Percentiles rank a stretch among this genome's conserved stretches.
phyloP scores from a whole-genome alignment of 1,140 invertebrate genomes.

The Brachionus sp. region DNA sequence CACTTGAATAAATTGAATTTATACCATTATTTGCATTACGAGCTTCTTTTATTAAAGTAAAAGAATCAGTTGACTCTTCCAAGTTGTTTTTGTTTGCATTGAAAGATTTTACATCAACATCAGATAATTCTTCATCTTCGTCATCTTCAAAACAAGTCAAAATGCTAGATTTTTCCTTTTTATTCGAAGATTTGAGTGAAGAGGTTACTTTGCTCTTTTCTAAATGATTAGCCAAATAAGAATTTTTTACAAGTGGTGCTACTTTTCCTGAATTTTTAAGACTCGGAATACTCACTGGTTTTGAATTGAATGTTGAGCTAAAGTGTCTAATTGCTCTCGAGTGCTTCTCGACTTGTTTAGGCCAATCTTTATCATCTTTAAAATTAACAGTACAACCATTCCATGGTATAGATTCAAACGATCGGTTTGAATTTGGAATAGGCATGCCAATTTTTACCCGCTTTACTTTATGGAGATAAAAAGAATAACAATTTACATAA shows the following conservation, averaged over 20 bases:
- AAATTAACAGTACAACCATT: conserved; percentile 32
- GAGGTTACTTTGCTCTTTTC: not conserved
- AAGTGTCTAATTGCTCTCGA: conserved; percentile 23
- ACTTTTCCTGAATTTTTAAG: not conserved
- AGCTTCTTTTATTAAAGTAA: not conserved
- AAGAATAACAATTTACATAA: conserved; percentile 13
- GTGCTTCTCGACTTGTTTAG: conserved; percentile 37
- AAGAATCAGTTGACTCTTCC: not conserved
- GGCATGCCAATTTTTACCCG: conserved; percentile 40
- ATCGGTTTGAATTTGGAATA: conserved; percentile 26
- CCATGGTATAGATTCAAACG: conserved; percentile 38
- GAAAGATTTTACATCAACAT: not conserved
- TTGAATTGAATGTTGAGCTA: conserved; percentile 9
- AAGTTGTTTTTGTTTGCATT: not conserved
- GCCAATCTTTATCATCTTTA: conserved; percentile 11
- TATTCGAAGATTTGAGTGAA: not conserved
- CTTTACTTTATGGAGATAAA: conserved; percentile 34
- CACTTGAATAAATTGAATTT: not conserved
- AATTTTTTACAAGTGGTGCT: not conserved
- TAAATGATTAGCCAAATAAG: conserved; percentile 10
- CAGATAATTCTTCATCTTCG: not conserved
- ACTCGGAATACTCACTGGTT: not conserved
- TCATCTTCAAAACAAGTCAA: not conserved
- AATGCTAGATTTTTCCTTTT: not conserved
- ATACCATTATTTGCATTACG: not conserved